Percentiles rank a stretch among this genome's conserved stretches.
phyloP scores from a whole-genome alignment of 2,888 invertebrate species.

The Clunio marinus region DNA sequence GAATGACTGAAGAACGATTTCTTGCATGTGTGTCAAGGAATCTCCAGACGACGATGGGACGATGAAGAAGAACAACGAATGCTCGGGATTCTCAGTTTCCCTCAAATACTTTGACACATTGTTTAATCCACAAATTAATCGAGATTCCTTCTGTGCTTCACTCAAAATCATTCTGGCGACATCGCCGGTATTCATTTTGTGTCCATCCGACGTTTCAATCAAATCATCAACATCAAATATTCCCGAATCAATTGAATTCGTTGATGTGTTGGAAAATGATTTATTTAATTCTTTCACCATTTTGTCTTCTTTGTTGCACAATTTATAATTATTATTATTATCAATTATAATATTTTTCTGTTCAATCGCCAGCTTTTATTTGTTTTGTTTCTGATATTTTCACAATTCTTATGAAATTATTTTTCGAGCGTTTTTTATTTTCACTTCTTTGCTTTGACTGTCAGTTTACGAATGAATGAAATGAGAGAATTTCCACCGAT shows the following conservation, averaged over 20 bases:
- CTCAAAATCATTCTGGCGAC: constrained; percentile 48
- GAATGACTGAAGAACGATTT: constrained; percentile 70
- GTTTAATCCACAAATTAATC: constrained; percentile 50
- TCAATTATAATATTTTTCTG: not conserved
- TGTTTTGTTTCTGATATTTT: not conserved
- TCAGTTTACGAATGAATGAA: constrained; percentile 19
- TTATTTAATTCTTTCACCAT: constrained; percentile 32
- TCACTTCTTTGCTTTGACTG: not conserved
- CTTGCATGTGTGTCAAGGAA: constrained; percentile 73
- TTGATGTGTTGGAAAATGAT: constrained; percentile 30
- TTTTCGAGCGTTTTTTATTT: not conserved
- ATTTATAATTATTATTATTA: not conserved
- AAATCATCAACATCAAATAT: constrained; percentile 1
- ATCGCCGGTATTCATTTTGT: constrained; percentile 44
- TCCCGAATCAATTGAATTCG: constrained; percentile 30
- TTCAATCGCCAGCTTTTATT: constrained; percentile 1
- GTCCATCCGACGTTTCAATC: not conserved
- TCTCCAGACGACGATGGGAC: constrained; percentile 66
- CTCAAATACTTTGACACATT: constrained; percentile 46
- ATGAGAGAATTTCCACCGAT: not conserved
- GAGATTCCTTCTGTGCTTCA: constrained; percentile 49
- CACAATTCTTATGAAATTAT: not conserved
- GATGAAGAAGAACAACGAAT: constrained; percentile 65
- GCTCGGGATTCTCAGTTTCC: constrained; percentile 52
- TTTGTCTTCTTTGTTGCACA: constrained; percentile 4